Evolutionary conservation across 2,113 vertebrate genomes (phyloP), one percentile per base, ranked within the genome.

Genomic region (Scomber japonicus): DNA sequence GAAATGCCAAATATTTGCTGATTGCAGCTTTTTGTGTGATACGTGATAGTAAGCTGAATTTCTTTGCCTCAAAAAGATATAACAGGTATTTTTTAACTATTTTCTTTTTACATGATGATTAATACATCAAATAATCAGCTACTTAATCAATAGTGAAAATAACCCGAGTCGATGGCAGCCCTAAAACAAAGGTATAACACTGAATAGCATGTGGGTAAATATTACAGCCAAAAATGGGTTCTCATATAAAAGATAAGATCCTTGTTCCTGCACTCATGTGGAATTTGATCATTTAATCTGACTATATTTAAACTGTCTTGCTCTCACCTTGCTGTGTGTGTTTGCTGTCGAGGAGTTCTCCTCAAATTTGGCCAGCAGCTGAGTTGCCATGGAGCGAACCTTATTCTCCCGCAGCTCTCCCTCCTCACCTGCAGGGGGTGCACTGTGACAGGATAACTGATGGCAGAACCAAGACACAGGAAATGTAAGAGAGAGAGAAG

Each of bases 321-420:
- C 57, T 57, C 95, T 93, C 80, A 98, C 98, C 96, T 96, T 97
- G 76, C 90, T 94, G 62, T 73, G 82, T 1, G 93, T 73, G 15
- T 61, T 92, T 64, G 67, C 86, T 91, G 73, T 60, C 0, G 95
- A 90, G 0, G 96, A 76, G 60, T 94, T 99, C 89, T 98, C 97
- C 90, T 99, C 97, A 75, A 99, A 97, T 88, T 98, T 98, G 84
- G 98, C 98, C 88, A 96, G 90, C 71, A 99, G 95, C 70, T 98
- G 97, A 24, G 95, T 98, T 3, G 97, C 97, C 97, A 99, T 98
- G 51, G 96, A 97, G 85, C 97, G 97, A 48, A 99, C 97, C 89
- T 96, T 98, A 91, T 98, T 99, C 89, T 97, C 97, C 79, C 90
- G 96, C 48, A 90, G 88, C 57, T 95, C 92, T 17, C 90, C 75